These are phyloP conservation scores for Drosophila kurseongensis DNA, from an alignment of 1,140 invertebrate genomes.

Conservation along the genomic window DNA sequence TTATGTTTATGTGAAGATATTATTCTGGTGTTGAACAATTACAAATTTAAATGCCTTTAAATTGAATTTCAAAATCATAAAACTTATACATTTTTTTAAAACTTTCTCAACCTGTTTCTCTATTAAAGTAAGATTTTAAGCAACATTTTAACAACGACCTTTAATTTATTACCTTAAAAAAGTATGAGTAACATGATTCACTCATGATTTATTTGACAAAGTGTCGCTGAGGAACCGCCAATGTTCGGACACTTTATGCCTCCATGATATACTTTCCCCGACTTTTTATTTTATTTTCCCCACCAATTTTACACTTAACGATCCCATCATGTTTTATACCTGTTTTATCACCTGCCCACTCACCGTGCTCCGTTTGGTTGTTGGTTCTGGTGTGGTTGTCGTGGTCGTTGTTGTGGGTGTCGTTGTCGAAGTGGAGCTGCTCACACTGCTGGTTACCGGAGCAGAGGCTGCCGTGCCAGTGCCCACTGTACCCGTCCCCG, in stretches of 20 bases:
- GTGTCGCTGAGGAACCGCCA: constrained; percentile 4
- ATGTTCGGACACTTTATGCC: not conserved
- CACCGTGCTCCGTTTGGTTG: constrained; percentile 64
- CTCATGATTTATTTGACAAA: constrained; percentile 10
- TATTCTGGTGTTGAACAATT: no score
- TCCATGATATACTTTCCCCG: not conserved
- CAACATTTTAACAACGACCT: not conserved
- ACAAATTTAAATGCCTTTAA: no score
- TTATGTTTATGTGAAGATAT: no score
- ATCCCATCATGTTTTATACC: constrained; percentile 14
- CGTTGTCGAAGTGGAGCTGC: constrained; percentile 68
- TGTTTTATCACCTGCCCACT: constrained; percentile 45
- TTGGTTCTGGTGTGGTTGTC: constrained; percentile 54
- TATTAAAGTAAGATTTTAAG: not conserved
- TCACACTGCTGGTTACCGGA: constrained; percentile 75
- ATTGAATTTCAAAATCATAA: no score
- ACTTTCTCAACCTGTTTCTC: no score
- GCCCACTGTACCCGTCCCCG: constrained; percentile 43
- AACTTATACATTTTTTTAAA: no score
- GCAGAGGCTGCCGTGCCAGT: constrained; percentile 76
- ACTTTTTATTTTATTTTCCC: constrained; percentile 1
- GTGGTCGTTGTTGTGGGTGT: constrained; percentile 66
- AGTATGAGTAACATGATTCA: not conserved
- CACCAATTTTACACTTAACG: constrained; percentile 29
- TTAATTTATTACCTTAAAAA: not conserved